These are phyloP conservation scores for Sus cebifrons DNA, from an alignment of 2,797 vertebrate genomes.

Conservation along the genomic window DNA sequence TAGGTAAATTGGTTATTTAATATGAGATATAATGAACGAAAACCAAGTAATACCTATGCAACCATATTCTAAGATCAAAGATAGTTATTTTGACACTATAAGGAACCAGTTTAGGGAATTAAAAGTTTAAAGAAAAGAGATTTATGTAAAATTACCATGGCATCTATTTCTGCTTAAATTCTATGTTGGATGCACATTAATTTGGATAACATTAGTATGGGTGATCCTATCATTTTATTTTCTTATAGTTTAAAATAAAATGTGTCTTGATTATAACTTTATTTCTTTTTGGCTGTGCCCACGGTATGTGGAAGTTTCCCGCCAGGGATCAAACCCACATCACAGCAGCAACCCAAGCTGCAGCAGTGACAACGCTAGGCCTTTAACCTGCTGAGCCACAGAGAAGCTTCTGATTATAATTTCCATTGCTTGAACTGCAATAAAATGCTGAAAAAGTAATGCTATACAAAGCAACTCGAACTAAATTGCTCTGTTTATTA, in stretches of 20 bases:
- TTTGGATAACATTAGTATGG: constrained; percentile 55
- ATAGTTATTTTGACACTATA: constrained; percentile 22
- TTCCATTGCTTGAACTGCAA: constrained; percentile 75
- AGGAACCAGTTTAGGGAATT: background rate
- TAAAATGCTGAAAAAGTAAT: constrained; percentile 84
- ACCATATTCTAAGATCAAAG: constrained; percentile 22
- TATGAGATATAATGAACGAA: background rate
- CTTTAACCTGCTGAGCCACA: too few relatives aligned
- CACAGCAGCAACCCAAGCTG: too few relatives aligned
- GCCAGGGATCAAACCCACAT: too few relatives aligned
- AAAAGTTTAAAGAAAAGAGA: constrained; percentile 46
- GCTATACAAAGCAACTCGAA: constrained; percentile 80
- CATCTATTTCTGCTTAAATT: constrained; percentile 64
- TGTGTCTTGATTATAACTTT: background rate
- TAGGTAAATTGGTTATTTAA: background rate
- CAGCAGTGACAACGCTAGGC: too few relatives aligned
- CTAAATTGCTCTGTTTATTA: constrained; percentile 76
- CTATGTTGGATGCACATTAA: constrained; percentile 52
- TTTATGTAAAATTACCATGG: constrained; percentile 40
- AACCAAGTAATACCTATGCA: background rate
- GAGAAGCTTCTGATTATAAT: constrained; percentile 74
- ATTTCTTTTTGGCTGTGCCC: too few relatives aligned
- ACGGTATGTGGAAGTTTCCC: too few relatives aligned
- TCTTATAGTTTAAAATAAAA: constrained; percentile 84
- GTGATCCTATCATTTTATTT: constrained; percentile 75